Percentiles rank a stretch among this genome's conserved stretches.
These are phyloP conservation scores for Smutsia gigantea DNA, from an alignment of 2,797 vertebrate genomes.

Conservation along the genomic window DNA sequence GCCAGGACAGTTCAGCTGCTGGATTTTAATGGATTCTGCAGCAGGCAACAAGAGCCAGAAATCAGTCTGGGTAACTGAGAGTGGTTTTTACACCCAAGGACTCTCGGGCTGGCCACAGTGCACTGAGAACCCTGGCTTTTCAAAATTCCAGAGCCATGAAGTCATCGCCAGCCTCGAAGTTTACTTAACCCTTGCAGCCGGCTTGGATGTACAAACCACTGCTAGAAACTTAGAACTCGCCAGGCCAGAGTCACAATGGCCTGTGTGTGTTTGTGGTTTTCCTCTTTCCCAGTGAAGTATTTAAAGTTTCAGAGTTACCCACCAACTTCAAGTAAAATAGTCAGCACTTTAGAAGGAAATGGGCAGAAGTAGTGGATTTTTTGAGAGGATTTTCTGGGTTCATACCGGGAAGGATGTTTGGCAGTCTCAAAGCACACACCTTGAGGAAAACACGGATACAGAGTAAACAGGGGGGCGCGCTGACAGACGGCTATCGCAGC, in stretches of 20 bases:
- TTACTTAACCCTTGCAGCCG: constrained; percentile 60
- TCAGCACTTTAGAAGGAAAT: constrained; percentile 75
- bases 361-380: constrained; percentile 59
- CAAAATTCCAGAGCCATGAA: constrained; percentile 64
- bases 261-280: constrained; percentile 72
- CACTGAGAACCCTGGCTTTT: constrained; percentile 68
- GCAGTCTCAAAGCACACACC: constrained; percentile 44
- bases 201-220: constrained; percentile 59
- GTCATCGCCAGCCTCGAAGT: constrained; percentile 63
- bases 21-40: constrained; percentile 66
- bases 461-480: constrained; percentile 46
- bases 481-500: neutral
- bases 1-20: constrained; percentile 67
- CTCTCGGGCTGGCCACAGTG: constrained; percentile 47
- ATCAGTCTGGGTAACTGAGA: constrained; percentile 60
- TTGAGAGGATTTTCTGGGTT: constrained; percentile 49
- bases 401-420: constrained; percentile 40
- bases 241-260: constrained; percentile 71
- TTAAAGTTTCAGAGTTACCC: constrained; percentile 69
- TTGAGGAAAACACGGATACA: constrained; percentile 36
- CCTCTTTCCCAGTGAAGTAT: constrained; percentile 64
- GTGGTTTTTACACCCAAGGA: constrained; percentile 68
- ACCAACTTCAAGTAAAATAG: constrained; percentile 68
- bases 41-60: constrained; percentile 48
- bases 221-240: constrained; percentile 53